Evolutionary conservation across 1,140 invertebrate species (phyloP).

Genomic region (Onthophagus taurus): DNA sequence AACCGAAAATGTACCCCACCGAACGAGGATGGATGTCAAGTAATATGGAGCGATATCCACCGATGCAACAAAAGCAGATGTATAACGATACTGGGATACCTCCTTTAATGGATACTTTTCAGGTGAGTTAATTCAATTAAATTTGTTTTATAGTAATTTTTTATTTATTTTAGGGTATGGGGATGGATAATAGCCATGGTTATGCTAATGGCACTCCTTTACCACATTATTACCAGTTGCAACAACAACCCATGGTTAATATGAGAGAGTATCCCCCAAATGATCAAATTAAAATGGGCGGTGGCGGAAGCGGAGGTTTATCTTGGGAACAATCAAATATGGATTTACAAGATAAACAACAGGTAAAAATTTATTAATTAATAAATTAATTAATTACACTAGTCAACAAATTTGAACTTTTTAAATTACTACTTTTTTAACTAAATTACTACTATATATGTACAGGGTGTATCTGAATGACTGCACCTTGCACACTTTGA

Average conservation of each 20-base stretch:
- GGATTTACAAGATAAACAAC: conserved; percentile 33
- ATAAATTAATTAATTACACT: too few species aligned
- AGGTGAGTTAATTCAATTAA: conserved; percentile 31
- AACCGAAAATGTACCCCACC: conserved; percentile 35
- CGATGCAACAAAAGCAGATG: conserved; percentile 34
- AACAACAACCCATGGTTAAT: conserved; percentile 26
- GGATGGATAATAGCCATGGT: conserved; percentile 27
- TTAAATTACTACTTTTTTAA: too few species aligned
- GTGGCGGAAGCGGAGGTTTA: too few species aligned
- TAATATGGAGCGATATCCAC: conserved; percentile 22
- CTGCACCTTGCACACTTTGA: too few species aligned
- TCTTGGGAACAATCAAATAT: conserved; percentile 31
- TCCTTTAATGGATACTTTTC: conserved; percentile 41
- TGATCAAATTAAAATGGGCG: conserved; percentile 26
- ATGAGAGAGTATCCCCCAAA: conserved; percentile 24
- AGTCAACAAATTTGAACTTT: too few species aligned
- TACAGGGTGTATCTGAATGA: too few species aligned
- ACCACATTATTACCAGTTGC: conserved; percentile 20
- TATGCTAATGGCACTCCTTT: conserved; percentile 27
- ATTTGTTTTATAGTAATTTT: conserved; percentile 3
- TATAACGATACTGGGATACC: conserved; percentile 27
- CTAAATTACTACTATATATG: too few species aligned
- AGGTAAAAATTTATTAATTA: conserved; percentile 22
- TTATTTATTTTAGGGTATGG: conserved; percentile 17
- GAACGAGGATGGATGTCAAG: conserved; percentile 32